A percentile compares a stretch with the other conserved stretches of the same genome.
Evolutionary conservation across 2,797 vertebrate genomes (phyloP).

Genomic region (Danio choprae): DNA sequence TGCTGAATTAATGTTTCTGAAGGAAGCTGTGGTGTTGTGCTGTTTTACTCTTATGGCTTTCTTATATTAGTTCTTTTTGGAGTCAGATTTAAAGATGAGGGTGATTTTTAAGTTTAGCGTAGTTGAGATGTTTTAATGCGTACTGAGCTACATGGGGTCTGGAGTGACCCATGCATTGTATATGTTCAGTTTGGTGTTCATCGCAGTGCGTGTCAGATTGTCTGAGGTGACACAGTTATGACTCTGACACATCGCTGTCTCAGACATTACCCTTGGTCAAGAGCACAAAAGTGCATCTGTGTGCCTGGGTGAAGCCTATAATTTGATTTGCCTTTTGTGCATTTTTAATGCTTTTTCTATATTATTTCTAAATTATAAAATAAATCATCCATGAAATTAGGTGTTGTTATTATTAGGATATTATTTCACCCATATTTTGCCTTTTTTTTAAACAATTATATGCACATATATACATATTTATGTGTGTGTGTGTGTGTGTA

Average conservation of each 20-base stretch:
- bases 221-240: constrained; percentile 33
- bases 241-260: constrained; percentile 1
- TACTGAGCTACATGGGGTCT: constrained; percentile 4
- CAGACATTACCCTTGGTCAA: background rate
- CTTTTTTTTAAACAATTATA: too few relatives aligned
- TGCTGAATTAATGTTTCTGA: background rate
- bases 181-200: background rate
- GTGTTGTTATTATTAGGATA: too few relatives aligned
- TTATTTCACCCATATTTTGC: too few relatives aligned
- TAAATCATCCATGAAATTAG: too few relatives aligned
- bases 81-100: background rate
- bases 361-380: too few relatives aligned
- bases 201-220: constrained; percentile 14
- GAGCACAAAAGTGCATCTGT: background rate
- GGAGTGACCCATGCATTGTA: background rate
- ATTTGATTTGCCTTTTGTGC: background rate
- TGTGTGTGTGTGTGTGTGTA: too few relatives aligned
- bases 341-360: background rate
- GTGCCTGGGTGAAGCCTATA: background rate
- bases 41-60: background rate
- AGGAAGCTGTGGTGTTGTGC: background rate
- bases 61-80: background rate
- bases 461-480: too few relatives aligned
- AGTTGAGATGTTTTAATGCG: constrained; percentile 6
- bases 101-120: background rate